Base-by-base conservation (phyloP, 2,113 vertebrate genomes). In the Lagopus muta region DNA sequence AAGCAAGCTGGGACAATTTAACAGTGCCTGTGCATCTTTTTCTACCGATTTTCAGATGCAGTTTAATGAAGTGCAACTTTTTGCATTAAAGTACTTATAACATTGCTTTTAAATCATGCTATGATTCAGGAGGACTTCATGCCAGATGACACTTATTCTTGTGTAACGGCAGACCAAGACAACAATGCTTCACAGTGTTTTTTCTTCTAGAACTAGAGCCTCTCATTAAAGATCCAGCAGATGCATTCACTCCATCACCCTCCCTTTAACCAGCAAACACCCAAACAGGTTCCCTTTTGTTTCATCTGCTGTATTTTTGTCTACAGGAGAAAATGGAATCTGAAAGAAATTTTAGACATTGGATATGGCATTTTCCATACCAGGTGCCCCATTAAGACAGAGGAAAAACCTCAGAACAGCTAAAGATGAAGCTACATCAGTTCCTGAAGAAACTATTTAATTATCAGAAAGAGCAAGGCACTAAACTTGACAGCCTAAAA, bases 381-480 rank as follows among this genome's bases (percentile, higher is more conserved):
- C 45, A 81, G 4, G 16, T 55, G 18, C 80, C 34, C 21, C 19
- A 4, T 19, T 54, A 45, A 19, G 55, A 67, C 12, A 70, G 18
- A 40, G 25, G 25, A 40, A 40, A 72, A 78, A 48, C 5, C 30
- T 65, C 38, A 47, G 24, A 55, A 74, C 27, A 74, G 19, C 13
- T 18, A 64, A 64, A 71, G 21, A 75, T 40, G 14, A 92, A 78
- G 7, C 10, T 82, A 48, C 27, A 42, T 28, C 52, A 3, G 0
- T 36, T 84, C n/a, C n/a, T 74, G 30, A 78, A 83, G 60, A 83
- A 93, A 45, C n/a, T 14, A 7, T 10, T 40, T 50, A 75, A 8
- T 13, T 62, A 40, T 69, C 43, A 71, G 78, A 84, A 48, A 78
- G 65, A 83, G 50, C 38, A 91, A 75, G 74, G 61, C 34, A 64